Percentiles rank a stretch among this genome's conserved stretches.
Conservation (phyloP, 2,888 invertebrate species). For the Onchidella celtica region DNA sequence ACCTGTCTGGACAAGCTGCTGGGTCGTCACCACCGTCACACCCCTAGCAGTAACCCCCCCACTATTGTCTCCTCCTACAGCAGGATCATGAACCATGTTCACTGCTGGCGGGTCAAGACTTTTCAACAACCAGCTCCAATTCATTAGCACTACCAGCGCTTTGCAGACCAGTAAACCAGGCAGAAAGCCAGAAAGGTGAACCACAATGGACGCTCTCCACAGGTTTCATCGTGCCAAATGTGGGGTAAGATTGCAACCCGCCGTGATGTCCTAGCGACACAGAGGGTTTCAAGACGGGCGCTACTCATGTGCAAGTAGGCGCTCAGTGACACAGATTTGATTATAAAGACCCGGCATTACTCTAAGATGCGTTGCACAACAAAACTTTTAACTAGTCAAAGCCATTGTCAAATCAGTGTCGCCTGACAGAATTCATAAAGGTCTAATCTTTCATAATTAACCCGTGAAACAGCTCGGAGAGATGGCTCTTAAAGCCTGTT, state of each 20-base stretch:
- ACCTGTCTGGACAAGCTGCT: background rate
- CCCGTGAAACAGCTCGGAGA: too few species aligned
- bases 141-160: background rate
- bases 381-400: background rate
- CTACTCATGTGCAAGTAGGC: background rate
- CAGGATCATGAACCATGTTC: background rate
- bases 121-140: constrained; percentile 29
- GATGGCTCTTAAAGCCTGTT: too few species aligned
- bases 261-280: background rate
- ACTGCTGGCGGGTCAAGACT: background rate
- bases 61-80: constrained; percentile 4
- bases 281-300: background rate
- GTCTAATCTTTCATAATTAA: background rate
- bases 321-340: background rate
- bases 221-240: constrained; percentile 2
- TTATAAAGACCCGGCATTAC: background rate
- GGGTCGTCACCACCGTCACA: background rate
- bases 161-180: constrained; percentile 8
- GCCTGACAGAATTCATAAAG: background rate
- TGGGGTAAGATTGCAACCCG: constrained; percentile 1
- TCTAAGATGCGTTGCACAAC: background rate
- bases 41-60: background rate
- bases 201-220: background rate
- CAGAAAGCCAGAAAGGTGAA: background rate
- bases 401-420: background rate